Conservation (phyloP, 2,113 vertebrate genomes). For the Triplophysa dalaica region DNA sequence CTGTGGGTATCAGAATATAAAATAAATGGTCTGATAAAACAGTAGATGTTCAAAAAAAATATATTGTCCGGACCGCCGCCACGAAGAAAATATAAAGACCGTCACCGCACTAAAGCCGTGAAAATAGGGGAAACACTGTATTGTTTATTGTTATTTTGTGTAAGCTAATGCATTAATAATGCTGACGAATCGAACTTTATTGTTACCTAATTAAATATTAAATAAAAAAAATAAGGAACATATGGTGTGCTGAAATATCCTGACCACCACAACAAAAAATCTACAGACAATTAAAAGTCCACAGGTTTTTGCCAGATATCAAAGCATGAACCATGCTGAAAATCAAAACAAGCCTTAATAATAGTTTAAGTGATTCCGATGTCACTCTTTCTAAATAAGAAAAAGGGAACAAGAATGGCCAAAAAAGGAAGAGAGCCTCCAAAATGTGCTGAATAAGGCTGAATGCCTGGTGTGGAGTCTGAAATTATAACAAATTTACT, state of each 20-base stretch:
- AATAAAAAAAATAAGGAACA: neutral
- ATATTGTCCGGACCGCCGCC: too few relatives aligned
- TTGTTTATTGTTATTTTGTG: too few relatives aligned
- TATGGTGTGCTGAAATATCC: conserved; percentile 2
- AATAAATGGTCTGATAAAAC: too few relatives aligned
- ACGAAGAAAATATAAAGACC: too few relatives aligned
- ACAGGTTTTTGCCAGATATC: conserved; percentile 26
- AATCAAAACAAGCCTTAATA: conserved; percentile 29
- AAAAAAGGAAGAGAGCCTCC: conserved; percentile 8
- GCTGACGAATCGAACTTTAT: too few relatives aligned
- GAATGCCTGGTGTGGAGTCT: neutral
- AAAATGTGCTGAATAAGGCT: conserved; percentile 2
- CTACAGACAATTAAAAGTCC: conserved; percentile 5
- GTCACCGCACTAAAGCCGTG: too few relatives aligned
- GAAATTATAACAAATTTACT: too few relatives aligned
- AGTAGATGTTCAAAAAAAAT: too few relatives aligned
- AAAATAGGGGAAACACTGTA: too few relatives aligned
- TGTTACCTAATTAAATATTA: neutral
- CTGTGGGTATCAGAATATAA: too few relatives aligned
- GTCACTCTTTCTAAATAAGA: neutral
- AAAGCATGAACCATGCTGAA: conserved; percentile 1
- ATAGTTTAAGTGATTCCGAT: neutral
- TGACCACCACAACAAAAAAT: neutral
- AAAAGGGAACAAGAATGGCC: conserved; percentile 16
- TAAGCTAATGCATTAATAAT: too few relatives aligned